Percentiles rank a stretch among this genome's conserved stretches.
These are phyloP conservation scores for Eudorcas thomsonii DNA, from an alignment of 2,113 vertebrate genomes.

Conservation along the genomic window DNA sequence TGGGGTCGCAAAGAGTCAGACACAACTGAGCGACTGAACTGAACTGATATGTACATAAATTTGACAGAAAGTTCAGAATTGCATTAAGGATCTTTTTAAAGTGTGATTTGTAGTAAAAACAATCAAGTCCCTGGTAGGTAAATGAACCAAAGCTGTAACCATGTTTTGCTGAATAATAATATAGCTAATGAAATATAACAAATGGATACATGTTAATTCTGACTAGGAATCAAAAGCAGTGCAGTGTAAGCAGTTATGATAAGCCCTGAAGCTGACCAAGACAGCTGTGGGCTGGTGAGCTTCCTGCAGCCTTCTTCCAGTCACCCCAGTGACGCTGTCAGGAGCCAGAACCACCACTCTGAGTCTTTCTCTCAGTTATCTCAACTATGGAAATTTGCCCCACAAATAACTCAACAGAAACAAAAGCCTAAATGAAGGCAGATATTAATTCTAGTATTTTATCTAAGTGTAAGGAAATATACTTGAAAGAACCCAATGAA, in stretches of 20 bases:
- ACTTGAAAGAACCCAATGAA: neutral
- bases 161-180: neutral
- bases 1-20: too few relatives aligned
- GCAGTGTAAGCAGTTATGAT: neutral
- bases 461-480: neutral
- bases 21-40: too few relatives aligned
- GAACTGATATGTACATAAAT: neutral
- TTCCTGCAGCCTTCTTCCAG: neutral
- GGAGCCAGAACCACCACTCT: neutral
- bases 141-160: neutral
- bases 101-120: constrained; percentile 25
- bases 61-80: neutral
- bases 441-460: neutral
- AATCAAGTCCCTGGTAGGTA: neutral
- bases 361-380: neutral
- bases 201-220: neutral
- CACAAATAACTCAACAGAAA: neutral
- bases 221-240: neutral
- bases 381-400: neutral
- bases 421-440: neutral
- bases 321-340: neutral
- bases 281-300: neutral
- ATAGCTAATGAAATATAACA: neutral
- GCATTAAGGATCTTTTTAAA: neutral
- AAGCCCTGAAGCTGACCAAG: neutral